phyloP scores from a whole-genome alignment of 2,888 invertebrate genomes.

The Drosophila paramelanica region DNA sequence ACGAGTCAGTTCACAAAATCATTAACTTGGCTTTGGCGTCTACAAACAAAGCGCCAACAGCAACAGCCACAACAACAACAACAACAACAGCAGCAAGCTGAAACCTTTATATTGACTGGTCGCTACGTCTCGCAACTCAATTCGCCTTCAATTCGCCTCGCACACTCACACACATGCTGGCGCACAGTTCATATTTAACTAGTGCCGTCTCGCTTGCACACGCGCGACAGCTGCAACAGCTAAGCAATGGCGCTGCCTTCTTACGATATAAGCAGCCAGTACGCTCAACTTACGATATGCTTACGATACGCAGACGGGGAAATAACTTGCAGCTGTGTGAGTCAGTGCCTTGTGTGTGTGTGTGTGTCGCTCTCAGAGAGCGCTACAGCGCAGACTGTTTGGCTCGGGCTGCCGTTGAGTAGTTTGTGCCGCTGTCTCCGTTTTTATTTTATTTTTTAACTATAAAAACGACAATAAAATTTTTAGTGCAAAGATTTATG shows the following conservation, averaged over 20 bases:
- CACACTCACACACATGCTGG: constrained; percentile 23
- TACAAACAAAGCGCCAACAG: constrained; percentile 47
- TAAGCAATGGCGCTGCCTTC: constrained; percentile 75
- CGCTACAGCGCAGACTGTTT: constrained; percentile 63
- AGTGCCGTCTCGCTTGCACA: constrained; percentile 62
- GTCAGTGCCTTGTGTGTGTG: constrained; percentile 7
- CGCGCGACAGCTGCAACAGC: constrained; percentile 34
- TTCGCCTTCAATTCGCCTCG: constrained; percentile 70
- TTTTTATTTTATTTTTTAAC: constrained; percentile 54
- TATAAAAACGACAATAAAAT: constrained; percentile 80
- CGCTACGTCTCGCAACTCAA: constrained; percentile 54
- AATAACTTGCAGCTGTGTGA: constrained; percentile 32
- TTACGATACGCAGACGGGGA: constrained; percentile 66
- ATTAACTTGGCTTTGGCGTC: constrained; percentile 67
- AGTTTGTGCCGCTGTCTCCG: constrained; percentile 33
- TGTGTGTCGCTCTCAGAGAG: constrained; percentile 35
- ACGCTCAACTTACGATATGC: constrained; percentile 72
- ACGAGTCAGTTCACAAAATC: constrained; percentile 52
- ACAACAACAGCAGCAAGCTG: constrained; percentile 3
- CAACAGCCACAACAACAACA: constrained; percentile 30
- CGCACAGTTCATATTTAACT: constrained; percentile 30
- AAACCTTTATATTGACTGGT: constrained; percentile 52
- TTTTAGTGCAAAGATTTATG: constrained; percentile 83
- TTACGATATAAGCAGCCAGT: constrained; percentile 71
- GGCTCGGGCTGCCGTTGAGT: constrained; percentile 56